phyloP scores from a whole-genome alignment of 92 coral and sea anemone species.

The Epizoanthus fatuus region DNA sequence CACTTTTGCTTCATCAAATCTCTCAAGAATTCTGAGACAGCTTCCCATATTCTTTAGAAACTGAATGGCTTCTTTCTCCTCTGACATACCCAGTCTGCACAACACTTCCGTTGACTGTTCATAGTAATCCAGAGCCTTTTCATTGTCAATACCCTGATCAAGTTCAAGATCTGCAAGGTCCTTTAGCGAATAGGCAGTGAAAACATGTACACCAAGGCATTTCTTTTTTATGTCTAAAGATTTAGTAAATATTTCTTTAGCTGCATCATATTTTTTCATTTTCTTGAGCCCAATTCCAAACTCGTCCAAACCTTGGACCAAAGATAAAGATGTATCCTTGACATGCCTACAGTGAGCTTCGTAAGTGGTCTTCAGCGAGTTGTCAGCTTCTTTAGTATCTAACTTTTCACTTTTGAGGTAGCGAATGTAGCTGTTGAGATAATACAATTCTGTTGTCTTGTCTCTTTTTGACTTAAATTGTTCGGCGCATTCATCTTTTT shows the following conservation, averaged over 20 bases:
- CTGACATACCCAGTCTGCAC: neutral
- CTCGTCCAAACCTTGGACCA: neutral
- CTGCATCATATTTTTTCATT: neutral
- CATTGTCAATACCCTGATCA: neutral
- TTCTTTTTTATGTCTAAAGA: neutral
- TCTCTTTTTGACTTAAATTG: too few species aligned
- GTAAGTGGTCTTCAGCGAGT: too few species aligned
- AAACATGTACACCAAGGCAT: constrained; percentile 35
- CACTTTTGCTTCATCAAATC: constrained; percentile 24
- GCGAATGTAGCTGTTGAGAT: constrained; percentile 37
- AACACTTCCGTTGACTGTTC: constrained; percentile 2
- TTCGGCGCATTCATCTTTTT: neutral
- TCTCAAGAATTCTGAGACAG: constrained; percentile 5
- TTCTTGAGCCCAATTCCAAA: neutral
- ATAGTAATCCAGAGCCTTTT: neutral
- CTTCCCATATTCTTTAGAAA: constrained; percentile 42
- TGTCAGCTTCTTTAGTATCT: too few species aligned
- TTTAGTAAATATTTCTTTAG: neutral
- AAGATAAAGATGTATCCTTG: too few species aligned
- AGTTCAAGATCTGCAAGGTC: constrained; percentile 43
- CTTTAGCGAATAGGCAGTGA: constrained; percentile 45
- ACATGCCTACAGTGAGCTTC: too few species aligned
- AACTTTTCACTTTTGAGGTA: neutral
- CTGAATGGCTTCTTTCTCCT: constrained; percentile 42
- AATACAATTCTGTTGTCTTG: constrained; percentile 11